Conservation (phyloP, 2,888 invertebrate species). For the Macrosiphum euphorbiae region DNA sequence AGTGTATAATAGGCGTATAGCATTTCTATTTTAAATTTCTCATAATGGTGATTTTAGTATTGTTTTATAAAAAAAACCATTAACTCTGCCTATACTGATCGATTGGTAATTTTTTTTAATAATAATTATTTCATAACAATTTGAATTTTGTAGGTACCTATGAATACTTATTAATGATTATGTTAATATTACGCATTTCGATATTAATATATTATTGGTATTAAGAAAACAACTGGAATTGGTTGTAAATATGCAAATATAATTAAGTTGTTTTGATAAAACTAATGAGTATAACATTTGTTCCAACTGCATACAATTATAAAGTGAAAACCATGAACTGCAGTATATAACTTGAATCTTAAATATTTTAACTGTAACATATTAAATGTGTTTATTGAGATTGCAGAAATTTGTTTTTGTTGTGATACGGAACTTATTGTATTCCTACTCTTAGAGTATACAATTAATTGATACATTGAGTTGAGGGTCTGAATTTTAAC, state of each 20-base stretch:
- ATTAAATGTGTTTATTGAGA: neutral
- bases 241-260: neutral
- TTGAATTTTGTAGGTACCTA: neutral
- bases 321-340: neutral
- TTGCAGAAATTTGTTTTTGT: neutral
- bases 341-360: neutral
- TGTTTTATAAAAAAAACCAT: neutral
- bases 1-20: too few species aligned
- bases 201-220: neutral
- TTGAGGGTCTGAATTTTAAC: neutral
- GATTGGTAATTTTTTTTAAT: neutral
- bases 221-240: neutral
- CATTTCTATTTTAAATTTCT: neutral
- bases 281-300: neutral
- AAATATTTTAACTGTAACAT: neutral
- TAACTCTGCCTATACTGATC: neutral
- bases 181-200: neutral
- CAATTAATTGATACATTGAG: neutral
- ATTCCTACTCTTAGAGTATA: neutral
- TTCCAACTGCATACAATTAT: neutral
- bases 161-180: neutral
- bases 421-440: neutral
- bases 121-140: neutral
- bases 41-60: neutral
- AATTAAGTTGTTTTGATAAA: neutral